Evolutionary conservation across 1,140 invertebrate species (phyloP), one percentile per base, ranked within the genome.

Genomic region (Tyrophagus putrescentiae): DNA sequence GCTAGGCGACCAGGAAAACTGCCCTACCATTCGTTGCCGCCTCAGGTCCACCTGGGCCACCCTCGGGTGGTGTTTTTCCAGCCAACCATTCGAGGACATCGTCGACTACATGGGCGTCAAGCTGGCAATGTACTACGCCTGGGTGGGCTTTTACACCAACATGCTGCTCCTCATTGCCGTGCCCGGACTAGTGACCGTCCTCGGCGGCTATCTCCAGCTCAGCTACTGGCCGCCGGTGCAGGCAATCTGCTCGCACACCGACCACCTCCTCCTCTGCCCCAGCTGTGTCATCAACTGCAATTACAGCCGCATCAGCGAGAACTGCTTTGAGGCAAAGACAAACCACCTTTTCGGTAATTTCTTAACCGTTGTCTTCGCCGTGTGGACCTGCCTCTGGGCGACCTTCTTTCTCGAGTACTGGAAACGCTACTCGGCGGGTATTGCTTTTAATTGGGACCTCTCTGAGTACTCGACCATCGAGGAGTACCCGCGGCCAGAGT

Each of bases 321-420:
- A 86, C 0, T 98, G 92, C 72, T 68, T 82, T 29, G 83, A 92
- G 70, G 80, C 89, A 16, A 78, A 80, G 67, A 76, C 90, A 16
- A 91, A 89, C 0, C 94, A 95, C 69, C 75, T 98, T 29, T 93
- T 98, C 70, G 94, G 98, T 68, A 98, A 98, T 76, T 77, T 83
- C 4, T 84, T 84, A 9, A 97, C 92, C 0, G 83, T 97, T 1
- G 80, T 89, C 68, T 98, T 96, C 74, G 86, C 94, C 31, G 80
- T 90, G 42, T 88, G 97, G 68, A 97, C 97, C 90, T 92, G 91
- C 33, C 81, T 98, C 70, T 97, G 90, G 88, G 85, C 86, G 79
- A 76, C 79, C n/a, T 76, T 88, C 62, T 93, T 90, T 73, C 72
- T 94, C 65, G 92, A 97, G 75, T 75, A 94, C 61, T 97, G 93